phyloP scores from a whole-genome alignment of 2,113 vertebrate species.

The Callaeas wilsoni region DNA sequence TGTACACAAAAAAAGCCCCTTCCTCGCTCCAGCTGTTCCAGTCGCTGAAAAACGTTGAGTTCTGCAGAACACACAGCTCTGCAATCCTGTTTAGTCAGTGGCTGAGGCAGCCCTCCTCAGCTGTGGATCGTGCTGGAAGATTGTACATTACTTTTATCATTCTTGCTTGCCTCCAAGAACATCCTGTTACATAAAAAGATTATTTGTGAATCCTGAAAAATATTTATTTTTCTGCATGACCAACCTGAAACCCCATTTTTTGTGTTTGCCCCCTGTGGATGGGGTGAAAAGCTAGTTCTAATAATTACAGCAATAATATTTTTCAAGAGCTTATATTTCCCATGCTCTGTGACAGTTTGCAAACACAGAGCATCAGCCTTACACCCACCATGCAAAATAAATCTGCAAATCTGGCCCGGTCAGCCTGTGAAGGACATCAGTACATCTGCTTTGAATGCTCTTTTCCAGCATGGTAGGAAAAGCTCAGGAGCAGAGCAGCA shows the following conservation, averaged over 20 bases:
- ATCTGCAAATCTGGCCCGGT: not conserved
- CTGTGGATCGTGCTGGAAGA: not conserved
- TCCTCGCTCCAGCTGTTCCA: not conserved
- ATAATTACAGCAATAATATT: not conserved
- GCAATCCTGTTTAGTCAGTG: not conserved
- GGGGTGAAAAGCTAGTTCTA: not conserved
- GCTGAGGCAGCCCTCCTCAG: not conserved
- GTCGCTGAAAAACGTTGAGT: not conserved
- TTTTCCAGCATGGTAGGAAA: not conserved
- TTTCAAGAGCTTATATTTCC: not conserved
- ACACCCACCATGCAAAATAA: not conserved
- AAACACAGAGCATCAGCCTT: not conserved
- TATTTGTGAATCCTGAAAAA: not conserved
- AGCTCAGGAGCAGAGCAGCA: not conserved
- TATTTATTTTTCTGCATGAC: not conserved
- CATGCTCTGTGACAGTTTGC: not conserved
- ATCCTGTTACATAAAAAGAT: not conserved
- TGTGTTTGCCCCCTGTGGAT: not conserved
- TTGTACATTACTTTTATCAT: not conserved
- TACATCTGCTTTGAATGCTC: accelerated
- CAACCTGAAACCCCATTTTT: not conserved
- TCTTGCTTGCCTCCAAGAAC: not conserved
- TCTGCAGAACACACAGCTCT: not conserved
- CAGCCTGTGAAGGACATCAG: not conserved
- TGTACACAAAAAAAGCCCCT: not conserved